Percentiles rank a stretch among this genome's conserved stretches.
phyloP scores from a whole-genome alignment of 2,888 invertebrate genomes.

The Dendrolimus pini region DNA sequence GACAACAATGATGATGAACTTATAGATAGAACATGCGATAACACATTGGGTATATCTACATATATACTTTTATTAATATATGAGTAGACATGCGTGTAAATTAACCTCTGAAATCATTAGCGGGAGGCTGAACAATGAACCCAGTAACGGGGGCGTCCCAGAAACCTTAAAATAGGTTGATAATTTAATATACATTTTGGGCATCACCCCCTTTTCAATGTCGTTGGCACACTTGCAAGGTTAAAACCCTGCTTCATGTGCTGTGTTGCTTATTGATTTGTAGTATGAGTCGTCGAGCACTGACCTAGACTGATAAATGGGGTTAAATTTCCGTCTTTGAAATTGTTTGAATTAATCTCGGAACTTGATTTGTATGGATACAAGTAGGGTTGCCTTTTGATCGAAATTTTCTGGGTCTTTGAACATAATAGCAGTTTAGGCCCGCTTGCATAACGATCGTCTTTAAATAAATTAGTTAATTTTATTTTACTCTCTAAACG shows the following conservation, averaged over 20 bases:
- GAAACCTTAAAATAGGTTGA: slow-evolving; percentile 33
- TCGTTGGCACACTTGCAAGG: not conserved
- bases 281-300: not conserved
- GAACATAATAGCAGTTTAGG: no score
- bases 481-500: no score
- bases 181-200: slow-evolving; percentile 23
- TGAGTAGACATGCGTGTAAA: slow-evolving; percentile 9
- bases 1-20: no score
- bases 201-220: slow-evolving; percentile 28
- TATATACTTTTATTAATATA: not conserved
- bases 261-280: not conserved
- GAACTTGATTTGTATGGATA: no score
- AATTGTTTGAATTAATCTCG: no score
- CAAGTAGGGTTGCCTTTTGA: no score
- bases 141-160: slow-evolving; percentile 34
- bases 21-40: no score
- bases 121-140: slow-evolving; percentile 31
- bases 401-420: no score
- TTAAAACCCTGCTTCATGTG: not conserved
- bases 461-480: no score
- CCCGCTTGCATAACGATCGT: no score
- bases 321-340: not conserved
- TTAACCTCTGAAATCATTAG: slow-evolving; percentile 19
- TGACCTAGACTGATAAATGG: slow-evolving; percentile 3
- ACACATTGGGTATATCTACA: not conserved